Evolutionary conservation across 2,888 invertebrate species (phyloP).

Genomic region (Diloba caeruleocephala): DNA sequence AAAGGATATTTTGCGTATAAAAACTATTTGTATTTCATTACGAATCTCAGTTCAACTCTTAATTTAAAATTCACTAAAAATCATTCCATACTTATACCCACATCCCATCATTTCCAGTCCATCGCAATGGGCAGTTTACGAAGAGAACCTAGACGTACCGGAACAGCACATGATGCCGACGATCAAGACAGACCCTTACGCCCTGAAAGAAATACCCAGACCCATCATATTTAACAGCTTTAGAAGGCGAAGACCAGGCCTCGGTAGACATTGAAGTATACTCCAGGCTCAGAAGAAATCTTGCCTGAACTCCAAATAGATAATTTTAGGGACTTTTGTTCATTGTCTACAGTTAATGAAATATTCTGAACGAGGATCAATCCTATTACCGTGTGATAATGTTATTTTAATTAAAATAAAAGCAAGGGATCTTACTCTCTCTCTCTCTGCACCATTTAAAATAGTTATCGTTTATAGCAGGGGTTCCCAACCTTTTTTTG

Average conservation of each 20-base stretch:
- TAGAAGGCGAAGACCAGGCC: slow-evolving; percentile 68
- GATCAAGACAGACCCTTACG: slow-evolving; percentile 77
- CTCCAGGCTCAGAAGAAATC: slow-evolving; percentile 11
- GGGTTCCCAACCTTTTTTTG: no score
- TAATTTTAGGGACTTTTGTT: slow-evolving; percentile 1
- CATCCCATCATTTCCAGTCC: slow-evolving; percentile 68
- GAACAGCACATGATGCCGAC: slow-evolving; percentile 77
- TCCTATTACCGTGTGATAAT: slow-evolving; percentile 1
- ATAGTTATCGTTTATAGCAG: no score
- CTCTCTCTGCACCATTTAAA: no score
- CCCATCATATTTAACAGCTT: slow-evolving; percentile 73
- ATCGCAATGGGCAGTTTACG: slow-evolving; percentile 83
- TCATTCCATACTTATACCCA: background rate
- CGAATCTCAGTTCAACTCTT: slow-evolving; percentile 30
- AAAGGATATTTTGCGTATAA: no score
- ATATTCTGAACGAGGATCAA: background rate
- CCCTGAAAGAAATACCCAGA: slow-evolving; percentile 80
- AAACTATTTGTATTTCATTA: no score
- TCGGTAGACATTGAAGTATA: slow-evolving; percentile 32
- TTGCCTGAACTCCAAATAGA: slow-evolving; percentile 22
- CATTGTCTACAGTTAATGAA: slow-evolving; percentile 2
- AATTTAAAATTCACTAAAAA: background rate
- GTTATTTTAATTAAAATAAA: background rate
- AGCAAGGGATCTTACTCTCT: background rate
- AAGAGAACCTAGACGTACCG: slow-evolving; percentile 75